A percentile compares a stretch with the other conserved stretches of the same genome.
Evolutionary conservation across 2,888 invertebrate genomes (phyloP).

Genomic region (Drosophila bunnanda): DNA sequence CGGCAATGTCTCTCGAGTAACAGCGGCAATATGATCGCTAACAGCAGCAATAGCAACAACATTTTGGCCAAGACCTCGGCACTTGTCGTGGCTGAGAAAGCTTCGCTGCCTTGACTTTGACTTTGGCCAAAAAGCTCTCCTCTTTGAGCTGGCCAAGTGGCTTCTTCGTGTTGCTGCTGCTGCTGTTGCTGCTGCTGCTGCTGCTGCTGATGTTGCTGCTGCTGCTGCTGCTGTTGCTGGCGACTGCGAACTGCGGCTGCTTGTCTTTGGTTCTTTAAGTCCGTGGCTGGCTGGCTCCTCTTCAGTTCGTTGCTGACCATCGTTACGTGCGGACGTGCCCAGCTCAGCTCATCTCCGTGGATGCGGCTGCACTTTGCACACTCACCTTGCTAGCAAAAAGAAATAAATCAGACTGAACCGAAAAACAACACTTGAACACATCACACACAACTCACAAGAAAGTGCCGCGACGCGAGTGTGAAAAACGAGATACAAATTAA

Average conservation of each 20-base stretch:
- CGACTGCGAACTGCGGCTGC: constrained; percentile 72
- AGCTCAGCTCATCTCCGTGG: constrained; percentile 64
- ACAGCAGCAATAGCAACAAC: constrained; percentile 22
- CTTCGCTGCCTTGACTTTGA: constrained; percentile 76
- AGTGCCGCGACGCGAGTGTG: constrained; percentile 66
- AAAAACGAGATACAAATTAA: constrained; percentile 10
- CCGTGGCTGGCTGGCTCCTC: constrained; percentile 85
- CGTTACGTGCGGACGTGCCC: constrained; percentile 84
- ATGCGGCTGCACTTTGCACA: constrained; percentile 46
- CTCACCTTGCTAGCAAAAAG: constrained; percentile 10
- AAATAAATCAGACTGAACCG: constrained; percentile 2
- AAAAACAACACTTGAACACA: constrained; percentile 10
- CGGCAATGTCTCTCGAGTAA: constrained; percentile 6
- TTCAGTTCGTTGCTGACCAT: constrained; percentile 85
- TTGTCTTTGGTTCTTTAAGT: constrained; percentile 84
- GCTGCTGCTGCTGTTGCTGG: constrained; percentile 60
- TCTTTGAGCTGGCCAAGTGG: constrained; percentile 33
- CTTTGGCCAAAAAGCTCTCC: constrained; percentile 56
- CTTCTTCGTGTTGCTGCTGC: constrained; percentile 33
- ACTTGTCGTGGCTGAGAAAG: constrained; percentile 75
- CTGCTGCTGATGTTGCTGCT: constrained; percentile 36
- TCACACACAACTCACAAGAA: constrained; percentile 18
- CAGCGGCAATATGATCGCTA: constrained; percentile 19
- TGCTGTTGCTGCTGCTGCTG: constrained; percentile 1
- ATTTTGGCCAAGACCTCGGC: constrained; percentile 55